Percentiles rank a stretch among this genome's conserved stretches.
These are phyloP conservation scores for Zhengitettix transpicula DNA, from an alignment of 2,888 invertebrate species.

Conservation along the genomic window DNA sequence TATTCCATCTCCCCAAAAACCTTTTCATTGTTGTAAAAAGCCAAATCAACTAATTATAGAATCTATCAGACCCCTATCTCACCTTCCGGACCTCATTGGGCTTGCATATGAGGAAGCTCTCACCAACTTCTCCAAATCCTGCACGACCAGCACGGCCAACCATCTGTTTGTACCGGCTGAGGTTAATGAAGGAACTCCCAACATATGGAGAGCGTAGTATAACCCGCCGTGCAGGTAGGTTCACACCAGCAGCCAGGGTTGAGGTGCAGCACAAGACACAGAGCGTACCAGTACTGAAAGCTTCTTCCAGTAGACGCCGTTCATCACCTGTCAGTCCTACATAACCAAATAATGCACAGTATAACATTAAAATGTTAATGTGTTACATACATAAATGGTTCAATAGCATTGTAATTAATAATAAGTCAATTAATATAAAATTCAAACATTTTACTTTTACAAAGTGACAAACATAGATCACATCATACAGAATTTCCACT, in stretches of 20 bases:
- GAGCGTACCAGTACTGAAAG: slow-evolving; percentile 64
- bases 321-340: slow-evolving; percentile 70
- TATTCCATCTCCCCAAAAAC: too few relatives aligned
- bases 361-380: too few relatives aligned
- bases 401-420: too few relatives aligned
- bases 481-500: too few relatives aligned
- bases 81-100: slow-evolving; percentile 37
- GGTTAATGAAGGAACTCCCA: slow-evolving; percentile 52
- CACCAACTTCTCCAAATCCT: slow-evolving; percentile 62
- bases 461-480: too few relatives aligned
- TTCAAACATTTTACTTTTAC: too few relatives aligned
- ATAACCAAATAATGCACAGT: not conserved
- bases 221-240: slow-evolving; percentile 83
- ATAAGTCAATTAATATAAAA: too few relatives aligned
- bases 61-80: slow-evolving; percentile 1
- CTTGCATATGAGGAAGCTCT: slow-evolving; percentile 71
- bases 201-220: slow-evolving; percentile 73
- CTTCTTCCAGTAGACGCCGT: slow-evolving; percentile 66
- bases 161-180: slow-evolving; percentile 88
- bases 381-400: too few relatives aligned
- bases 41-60: not conserved
- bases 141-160: slow-evolving; percentile 85
- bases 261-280: slow-evolving; percentile 88
- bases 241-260: slow-evolving; percentile 94
- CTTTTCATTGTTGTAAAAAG: too few relatives aligned